Base-by-base conservation (phyloP, 1,140 invertebrate species). In the Hycleus cichorii region DNA sequence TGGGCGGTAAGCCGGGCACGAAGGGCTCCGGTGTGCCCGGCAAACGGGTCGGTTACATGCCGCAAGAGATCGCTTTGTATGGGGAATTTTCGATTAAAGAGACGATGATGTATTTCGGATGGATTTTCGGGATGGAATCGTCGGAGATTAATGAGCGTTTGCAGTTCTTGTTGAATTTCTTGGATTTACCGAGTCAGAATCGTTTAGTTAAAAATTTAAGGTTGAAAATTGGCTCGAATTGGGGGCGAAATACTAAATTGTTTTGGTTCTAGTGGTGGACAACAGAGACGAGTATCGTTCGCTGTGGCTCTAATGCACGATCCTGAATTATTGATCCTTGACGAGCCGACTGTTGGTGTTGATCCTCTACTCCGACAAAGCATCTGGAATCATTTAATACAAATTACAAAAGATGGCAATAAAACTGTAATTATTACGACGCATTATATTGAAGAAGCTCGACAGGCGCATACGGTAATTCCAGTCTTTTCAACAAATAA, bases 61-160 rank as follows among this genome's bases (percentile, higher is more conserved):
- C 86, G 0, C 86, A 95, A 74, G 95, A 97, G 76, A 91, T 95
- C 24, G 94, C 94, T 0, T 77, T 98, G 0, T 97, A 95, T 73
- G 90, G 90, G 1, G 93, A 97, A 74, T 95, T 98, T 74, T 91
- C 92, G 0, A 97, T 97, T 59, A 83, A 85, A 57, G 95, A 98
- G 72, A 97, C 93, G 0, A 88, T 97, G 83, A 85, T 90, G 78
- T 97, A 96, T 72, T 97, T 97, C 74, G 95, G 95, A n/a, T 90
- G 91, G 82, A 89, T 97, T 64, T 93, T 94, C 70, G 89, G 91
- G 52, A 95, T 97, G 91, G 79, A 82, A 64, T 86, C 86, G 3
- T 73, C 78, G 26, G 85, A 91, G 72, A 91, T 96, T 55, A 77
- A 83, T 12, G 85, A 90, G 59, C 82, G 93, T 66, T 82, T 92